A percentile compares a stretch with the other conserved stretches of the same genome.
phyloP scores from a whole-genome alignment of 1,140 invertebrate species.

The Spodoptera litura region DNA sequence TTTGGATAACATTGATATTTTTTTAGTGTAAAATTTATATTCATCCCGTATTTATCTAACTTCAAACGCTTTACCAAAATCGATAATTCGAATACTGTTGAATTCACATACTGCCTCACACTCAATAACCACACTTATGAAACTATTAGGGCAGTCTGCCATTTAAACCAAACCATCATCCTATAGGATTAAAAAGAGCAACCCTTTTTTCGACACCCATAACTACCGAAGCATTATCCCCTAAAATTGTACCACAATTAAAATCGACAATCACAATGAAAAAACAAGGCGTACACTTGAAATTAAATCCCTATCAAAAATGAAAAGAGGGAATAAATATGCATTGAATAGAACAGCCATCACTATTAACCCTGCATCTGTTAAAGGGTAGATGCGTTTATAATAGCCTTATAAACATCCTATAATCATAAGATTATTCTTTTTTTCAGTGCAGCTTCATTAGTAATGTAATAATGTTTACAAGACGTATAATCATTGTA shows the following conservation, averaged over 20 bases:
- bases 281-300: conserved; percentile 43
- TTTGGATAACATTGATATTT: too few relatives aligned
- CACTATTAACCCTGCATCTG: conserved; percentile 60
- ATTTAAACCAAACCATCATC: neutral
- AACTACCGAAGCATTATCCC: conserved; percentile 22
- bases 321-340: conserved; percentile 57
- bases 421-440: conserved; percentile 78
- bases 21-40: too few relatives aligned
- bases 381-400: conserved; percentile 76
- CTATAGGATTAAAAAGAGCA: conserved; percentile 9
- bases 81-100: too few relatives aligned
- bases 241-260: conserved; percentile 35
- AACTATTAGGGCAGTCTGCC: too few relatives aligned
- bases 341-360: conserved; percentile 61
- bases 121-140: too few relatives aligned
- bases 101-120: too few relatives aligned
- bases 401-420: conserved; percentile 78
- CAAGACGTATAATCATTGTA: conserved; percentile 67
- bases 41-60: too few relatives aligned
- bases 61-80: too few relatives aligned
- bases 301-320: conserved; percentile 65
- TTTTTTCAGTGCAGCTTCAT: conserved; percentile 81
- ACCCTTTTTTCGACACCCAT: conserved; percentile 4
- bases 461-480: conserved; percentile 64
- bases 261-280: conserved; percentile 31